Conservation (phyloP, 2,888 invertebrate species). For the Morpho achilles region DNA sequence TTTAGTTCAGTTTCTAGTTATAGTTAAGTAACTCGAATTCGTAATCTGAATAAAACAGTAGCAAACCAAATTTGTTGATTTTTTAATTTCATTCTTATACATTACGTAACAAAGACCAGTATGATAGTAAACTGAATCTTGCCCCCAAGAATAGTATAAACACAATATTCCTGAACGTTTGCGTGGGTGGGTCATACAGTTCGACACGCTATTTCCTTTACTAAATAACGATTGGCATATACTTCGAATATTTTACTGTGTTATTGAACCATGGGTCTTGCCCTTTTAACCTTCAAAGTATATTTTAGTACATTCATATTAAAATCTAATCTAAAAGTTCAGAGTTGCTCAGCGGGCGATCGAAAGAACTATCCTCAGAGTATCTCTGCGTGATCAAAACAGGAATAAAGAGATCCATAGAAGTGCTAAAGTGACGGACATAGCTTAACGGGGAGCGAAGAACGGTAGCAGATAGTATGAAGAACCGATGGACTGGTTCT, state of each 20-base stretch:
- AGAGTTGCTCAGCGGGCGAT: too few relatives aligned
- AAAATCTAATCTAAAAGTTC: too few relatives aligned
- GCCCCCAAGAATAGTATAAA: background rate
- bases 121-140: background rate
- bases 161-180: conserved; percentile 1
- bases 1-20: too few relatives aligned
- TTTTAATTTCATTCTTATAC: background rate
- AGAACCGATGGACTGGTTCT: too few relatives aligned
- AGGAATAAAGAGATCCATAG: too few relatives aligned
- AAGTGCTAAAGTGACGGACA: too few relatives aligned
- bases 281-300: background rate
- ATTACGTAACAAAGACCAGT: background rate
- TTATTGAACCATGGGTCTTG: background rate
- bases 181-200: conserved; percentile 2
- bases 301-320: too few relatives aligned
- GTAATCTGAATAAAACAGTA: background rate
- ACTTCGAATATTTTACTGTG: conserved; percentile 1
- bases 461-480: too few relatives aligned
- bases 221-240: conserved; percentile 3
- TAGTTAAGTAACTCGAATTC: background rate
- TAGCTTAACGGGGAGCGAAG: too few relatives aligned
- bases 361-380: too few relatives aligned
- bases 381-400: too few relatives aligned
- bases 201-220: conserved; percentile 9
- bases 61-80: background rate